Base-by-base conservation (phyloP, 2,888 invertebrate species). In the Laothoe populi region DNA sequence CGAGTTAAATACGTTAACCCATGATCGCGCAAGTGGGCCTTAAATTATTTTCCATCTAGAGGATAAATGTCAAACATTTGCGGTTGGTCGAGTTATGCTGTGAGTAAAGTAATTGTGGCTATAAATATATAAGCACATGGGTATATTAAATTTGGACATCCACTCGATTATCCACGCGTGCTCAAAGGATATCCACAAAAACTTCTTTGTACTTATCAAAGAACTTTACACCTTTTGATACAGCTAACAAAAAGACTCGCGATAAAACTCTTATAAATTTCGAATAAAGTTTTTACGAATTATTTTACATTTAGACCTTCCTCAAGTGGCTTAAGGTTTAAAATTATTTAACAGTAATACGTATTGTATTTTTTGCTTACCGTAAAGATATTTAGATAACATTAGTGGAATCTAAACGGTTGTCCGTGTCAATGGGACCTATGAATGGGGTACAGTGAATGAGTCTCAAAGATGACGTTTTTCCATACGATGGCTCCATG, bases 351-450 rank as follows among this genome's bases (percentile, higher is more conserved):
- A 69, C 67, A 63, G 64, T 19, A 40, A 26, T 42, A 42, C 1
- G 38, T 13, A 13, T 19, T 7, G n/a, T 21, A 13, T 53, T 61
- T 61, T 85, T 88, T 78, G 77, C 78, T 87, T 78, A 70, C 81
- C 82, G 74, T 80, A 73, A 81, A 83, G 84, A 87, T 86, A 82
- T 88, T 86, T 83, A 90, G 91, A 92, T 91, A 91, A 87, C 88
- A 92, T 92, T 92, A 92, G 92, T 89, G 92, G 92, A 89, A 91
- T 90, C 81, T 90, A 90, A 90, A 91, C 84, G 90, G 84, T 83
- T 88, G 89, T 88, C 82, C 65, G 53, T 53, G 31, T 53, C 53
- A 35, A 53, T 53, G 72, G 69, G 67, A 63, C 64, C 63, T 75
- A 77, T 86, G 79, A 84, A 89, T 83, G 74, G 81, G 71, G 68